phyloP scores from a whole-genome alignment of 2,797 vertebrate species.

The Protosalanx chinensis region DNA sequence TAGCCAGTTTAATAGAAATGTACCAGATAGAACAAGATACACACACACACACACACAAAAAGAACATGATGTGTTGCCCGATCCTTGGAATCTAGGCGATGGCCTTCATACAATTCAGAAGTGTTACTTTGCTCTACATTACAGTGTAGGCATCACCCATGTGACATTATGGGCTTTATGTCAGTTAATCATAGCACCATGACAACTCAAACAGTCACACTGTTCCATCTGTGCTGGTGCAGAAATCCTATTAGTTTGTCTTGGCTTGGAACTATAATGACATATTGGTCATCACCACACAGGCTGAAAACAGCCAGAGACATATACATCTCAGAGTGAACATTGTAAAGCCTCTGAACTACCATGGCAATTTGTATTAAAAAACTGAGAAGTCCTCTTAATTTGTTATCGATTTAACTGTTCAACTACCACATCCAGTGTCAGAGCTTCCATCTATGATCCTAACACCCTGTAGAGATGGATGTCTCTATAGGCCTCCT shows the following conservation, averaged over 20 bases:
- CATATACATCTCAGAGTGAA: no score
- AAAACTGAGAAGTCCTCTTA: background rate
- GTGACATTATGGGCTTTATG: background rate
- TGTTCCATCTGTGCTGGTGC: background rate
- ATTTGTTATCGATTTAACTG: background rate
- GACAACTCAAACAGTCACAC: background rate
- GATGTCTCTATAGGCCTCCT: slow-evolving; percentile 82
- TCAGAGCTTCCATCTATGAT: slow-evolving; percentile 17
- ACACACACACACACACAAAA: no score
- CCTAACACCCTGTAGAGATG: slow-evolving; percentile 85
- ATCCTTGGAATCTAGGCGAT: no score
- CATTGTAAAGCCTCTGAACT: no score
- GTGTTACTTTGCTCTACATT: background rate
- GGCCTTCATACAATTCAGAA: background rate
- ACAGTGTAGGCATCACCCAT: background rate
- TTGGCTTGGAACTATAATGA: no score
- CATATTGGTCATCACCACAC: no score
- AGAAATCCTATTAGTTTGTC: background rate
- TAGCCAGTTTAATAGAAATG: background rate
- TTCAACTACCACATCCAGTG: background rate
- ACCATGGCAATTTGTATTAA: background rate
- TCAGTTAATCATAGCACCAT: background rate
- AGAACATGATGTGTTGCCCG: no score
- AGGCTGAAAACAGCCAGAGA: no score
- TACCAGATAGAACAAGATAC: no score